Evolutionary conservation across 1,140 invertebrate species (phyloP).

Genomic region (Frieseomelitta varia): DNA sequence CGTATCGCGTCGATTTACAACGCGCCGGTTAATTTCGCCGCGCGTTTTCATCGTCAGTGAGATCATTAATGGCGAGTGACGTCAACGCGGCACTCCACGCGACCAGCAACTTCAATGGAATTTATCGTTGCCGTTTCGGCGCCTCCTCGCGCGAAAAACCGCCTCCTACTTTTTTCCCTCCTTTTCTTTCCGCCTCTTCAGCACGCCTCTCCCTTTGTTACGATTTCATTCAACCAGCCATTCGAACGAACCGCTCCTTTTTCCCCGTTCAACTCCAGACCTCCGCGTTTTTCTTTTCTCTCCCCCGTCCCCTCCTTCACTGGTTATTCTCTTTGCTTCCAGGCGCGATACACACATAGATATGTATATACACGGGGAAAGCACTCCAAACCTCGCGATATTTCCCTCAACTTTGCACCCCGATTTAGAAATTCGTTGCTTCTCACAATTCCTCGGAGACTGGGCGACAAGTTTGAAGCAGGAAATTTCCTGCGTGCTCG

Average conservation of each 20-base stretch:
- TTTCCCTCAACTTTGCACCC: not conserved
- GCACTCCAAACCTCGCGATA: not conserved
- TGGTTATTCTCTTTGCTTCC: not conserved
- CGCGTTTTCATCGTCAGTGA: slow-evolving; percentile 39
- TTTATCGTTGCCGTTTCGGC: slow-evolving; percentile 59
- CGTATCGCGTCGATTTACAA: not conserved
- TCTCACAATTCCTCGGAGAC: not conserved
- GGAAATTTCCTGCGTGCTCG: not conserved
- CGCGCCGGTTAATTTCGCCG: not conserved
- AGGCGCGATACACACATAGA: not conserved
- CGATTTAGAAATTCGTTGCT: not conserved
- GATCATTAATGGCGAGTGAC: slow-evolving; percentile 54
- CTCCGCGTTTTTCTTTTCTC: not conserved
- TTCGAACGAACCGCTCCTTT: not conserved
- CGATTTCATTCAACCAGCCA: slow-evolving; percentile 25
- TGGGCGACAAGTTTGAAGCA: not conserved
- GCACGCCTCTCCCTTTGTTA: slow-evolving; percentile 5
- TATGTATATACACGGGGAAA: not conserved
- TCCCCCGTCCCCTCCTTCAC: no score
- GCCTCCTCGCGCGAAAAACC: slow-evolving; percentile 25
- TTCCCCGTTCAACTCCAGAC: not conserved
- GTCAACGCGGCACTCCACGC: slow-evolving; percentile 44
- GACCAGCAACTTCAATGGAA: slow-evolving; percentile 54
- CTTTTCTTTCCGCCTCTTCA: not conserved
- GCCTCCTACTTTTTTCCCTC: not conserved